Evolutionary conservation across 2,113 vertebrate genomes (phyloP).

Genomic region (Lamprotornis superbus): DNA sequence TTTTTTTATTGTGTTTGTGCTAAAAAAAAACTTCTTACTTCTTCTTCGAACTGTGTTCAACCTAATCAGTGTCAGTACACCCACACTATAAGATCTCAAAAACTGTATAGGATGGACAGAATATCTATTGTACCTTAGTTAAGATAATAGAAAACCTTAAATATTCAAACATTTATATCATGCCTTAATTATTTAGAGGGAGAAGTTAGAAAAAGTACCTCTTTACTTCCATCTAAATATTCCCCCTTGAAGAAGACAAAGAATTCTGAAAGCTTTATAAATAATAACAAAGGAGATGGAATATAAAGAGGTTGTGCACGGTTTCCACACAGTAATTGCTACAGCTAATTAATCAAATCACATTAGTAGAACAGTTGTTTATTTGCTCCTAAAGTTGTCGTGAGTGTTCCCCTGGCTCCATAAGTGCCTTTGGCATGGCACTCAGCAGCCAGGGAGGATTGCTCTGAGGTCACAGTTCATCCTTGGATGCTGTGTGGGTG

Average conservation of each 20-base stretch:
- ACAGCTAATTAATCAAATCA: background rate
- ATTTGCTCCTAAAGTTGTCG: background rate
- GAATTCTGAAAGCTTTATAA: background rate
- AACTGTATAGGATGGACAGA: background rate
- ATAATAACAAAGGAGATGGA: background rate
- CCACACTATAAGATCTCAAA: background rate
- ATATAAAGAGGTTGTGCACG: background rate
- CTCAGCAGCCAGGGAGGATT: background rate
- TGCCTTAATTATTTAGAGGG: background rate
- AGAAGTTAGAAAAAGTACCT: background rate
- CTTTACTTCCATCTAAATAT: background rate
- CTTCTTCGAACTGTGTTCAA: background rate
- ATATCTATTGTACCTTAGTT: background rate
- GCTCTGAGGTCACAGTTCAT: fast-evolving
- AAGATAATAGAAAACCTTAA: background rate
- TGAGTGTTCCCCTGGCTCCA: background rate
- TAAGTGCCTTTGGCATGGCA: background rate
- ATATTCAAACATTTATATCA: background rate
- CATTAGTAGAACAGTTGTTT: background rate
- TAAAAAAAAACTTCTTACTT: background rate
- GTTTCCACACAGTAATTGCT: background rate
- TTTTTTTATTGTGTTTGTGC: background rate
- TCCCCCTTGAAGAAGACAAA: background rate
- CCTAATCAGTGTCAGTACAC: background rate
- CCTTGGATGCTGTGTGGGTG: fast-evolving